Base-by-base conservation (phyloP, 2,797 vertebrate genomes). In the Cheirogaleus major region DNA sequence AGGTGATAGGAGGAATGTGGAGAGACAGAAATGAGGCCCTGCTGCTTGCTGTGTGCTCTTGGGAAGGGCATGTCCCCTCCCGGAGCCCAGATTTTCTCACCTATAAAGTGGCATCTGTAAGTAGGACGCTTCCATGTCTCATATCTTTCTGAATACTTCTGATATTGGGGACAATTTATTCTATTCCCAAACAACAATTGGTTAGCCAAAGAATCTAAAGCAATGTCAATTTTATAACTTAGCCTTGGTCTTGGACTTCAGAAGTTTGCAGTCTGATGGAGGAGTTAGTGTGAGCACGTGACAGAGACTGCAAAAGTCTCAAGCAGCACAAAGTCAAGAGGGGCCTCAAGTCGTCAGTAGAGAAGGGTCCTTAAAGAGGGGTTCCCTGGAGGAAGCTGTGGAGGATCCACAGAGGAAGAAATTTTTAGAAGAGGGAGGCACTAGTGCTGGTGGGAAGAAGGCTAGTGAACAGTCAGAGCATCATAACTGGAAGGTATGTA, bases 61-160 rank as follows among this genome's bases (percentile, higher is more conserved):
- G 0, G 27, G 32, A 10, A 57, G 76, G 83, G 10, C 20, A 1
- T 3, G 7, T 30, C 7, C 3, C 35, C 41, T n/a, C 10, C 43
- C 2, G 18, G 25, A 43, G 22, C 61, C 65, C 59, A 23, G 3
- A 9, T 4, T 35, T 35, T 43, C 70, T 93, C 61, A 43, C 52
- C 70, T 35, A 15, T 13, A 18, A 12, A 10, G 22, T 17, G 17
- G 23, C 25, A 12, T 86, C 93, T 61, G 13, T n/a, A 13, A 50
- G 61, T 5, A 11, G 0, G 6, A 59, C 2, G 0, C 48, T 73
- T 38, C 43, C 15, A 0, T 2, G 7, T 75, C 82, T 75, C 43
- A 35, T 50, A 8, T 25, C 70, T 76, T n/a, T 65, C 69, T 23
- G 22, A 9, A 27, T 4, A 35, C 59, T 45, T 79, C 52, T 11